phyloP scores from a whole-genome alignment of 1,140 invertebrate genomes.

The Penaeus vannamei region DNA sequence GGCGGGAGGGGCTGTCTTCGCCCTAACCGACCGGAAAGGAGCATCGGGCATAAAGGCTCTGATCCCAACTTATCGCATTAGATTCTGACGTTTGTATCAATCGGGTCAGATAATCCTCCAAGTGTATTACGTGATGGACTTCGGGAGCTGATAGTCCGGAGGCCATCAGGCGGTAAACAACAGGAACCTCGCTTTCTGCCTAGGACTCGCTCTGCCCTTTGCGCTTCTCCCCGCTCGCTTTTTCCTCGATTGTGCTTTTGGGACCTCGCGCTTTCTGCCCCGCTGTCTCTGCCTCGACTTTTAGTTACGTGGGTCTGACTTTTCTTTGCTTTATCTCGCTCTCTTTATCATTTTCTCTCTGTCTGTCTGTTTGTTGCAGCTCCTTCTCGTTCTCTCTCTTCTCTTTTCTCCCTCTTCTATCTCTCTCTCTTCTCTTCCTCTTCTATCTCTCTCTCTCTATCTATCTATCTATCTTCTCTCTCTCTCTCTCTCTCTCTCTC shows the following conservation, averaged over 20 bases:
- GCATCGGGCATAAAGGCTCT: slow-evolving; percentile 16
- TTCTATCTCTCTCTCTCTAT: not conserved
- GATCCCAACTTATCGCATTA: slow-evolving; percentile 30
- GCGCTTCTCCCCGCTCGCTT: not conserved
- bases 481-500: not conserved
- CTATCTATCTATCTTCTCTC: not conserved
- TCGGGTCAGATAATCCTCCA: slow-evolving; percentile 22
- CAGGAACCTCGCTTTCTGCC: no score
- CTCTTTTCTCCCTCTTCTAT: not conserved
- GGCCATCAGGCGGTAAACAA: no score
- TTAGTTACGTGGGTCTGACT: no score
- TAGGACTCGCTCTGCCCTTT: not conserved
- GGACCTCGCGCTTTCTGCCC: no score
- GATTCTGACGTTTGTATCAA: slow-evolving; percentile 27
- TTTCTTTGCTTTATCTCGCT: not conserved
- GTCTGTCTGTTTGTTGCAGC: not conserved
- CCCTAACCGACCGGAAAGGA: not conserved
- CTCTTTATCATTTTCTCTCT: slow-evolving; percentile 1
- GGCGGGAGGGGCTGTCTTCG: not conserved
- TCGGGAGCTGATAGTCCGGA: no score
- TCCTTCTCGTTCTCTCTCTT: not conserved
- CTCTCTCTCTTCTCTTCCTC: not conserved
- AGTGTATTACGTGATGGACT: slow-evolving; percentile 19
- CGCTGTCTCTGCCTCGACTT: no score
- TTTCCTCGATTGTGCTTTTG: no score